Percentiles rank a stretch among this genome's conserved stretches.
These are phyloP conservation scores for Prosopocoilus inquinatus DNA, from an alignment of 2,888 invertebrate genomes.

Conservation along the genomic window DNA sequence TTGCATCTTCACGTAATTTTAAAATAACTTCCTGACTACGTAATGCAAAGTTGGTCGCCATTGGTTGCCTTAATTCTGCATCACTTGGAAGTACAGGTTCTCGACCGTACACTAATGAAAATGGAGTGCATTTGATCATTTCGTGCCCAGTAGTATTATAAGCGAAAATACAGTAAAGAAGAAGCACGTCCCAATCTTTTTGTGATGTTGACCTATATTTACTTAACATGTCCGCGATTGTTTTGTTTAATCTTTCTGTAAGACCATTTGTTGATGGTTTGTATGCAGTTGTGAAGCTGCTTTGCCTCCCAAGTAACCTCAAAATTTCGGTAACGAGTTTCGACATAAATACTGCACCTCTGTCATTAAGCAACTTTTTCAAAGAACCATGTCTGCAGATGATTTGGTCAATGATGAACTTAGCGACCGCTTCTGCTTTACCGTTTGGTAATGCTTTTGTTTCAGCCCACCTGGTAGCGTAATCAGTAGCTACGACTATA, in stretches of 20 bases:
- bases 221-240: conserved; percentile 3
- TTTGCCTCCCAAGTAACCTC: conserved; percentile 8
- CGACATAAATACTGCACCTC: neutral
- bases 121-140: neutral
- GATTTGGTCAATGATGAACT: neutral
- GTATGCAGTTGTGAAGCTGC: neutral
- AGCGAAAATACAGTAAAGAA: too few relatives aligned
- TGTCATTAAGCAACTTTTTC: neutral
- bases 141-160: too few relatives aligned
- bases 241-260: conserved; percentile 17
- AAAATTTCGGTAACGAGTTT: conserved; percentile 1
- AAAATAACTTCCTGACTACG: too few relatives aligned
- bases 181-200: too few relatives aligned
- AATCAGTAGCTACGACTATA: conserved; percentile 15
- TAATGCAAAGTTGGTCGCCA: too few relatives aligned
- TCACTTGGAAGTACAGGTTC: conserved; percentile 3
- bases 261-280: conserved; percentile 10
- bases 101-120: conserved; percentile 6
- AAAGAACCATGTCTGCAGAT: neutral
- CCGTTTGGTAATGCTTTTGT: conserved; percentile 1
- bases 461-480: conserved; percentile 13
- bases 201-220: neutral
- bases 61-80: neutral
- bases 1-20: too few relatives aligned
- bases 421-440: conserved; percentile 2